Evolutionary conservation across 2,113 vertebrate species (phyloP).

Genomic region (Dromaius novaehollandiae): DNA sequence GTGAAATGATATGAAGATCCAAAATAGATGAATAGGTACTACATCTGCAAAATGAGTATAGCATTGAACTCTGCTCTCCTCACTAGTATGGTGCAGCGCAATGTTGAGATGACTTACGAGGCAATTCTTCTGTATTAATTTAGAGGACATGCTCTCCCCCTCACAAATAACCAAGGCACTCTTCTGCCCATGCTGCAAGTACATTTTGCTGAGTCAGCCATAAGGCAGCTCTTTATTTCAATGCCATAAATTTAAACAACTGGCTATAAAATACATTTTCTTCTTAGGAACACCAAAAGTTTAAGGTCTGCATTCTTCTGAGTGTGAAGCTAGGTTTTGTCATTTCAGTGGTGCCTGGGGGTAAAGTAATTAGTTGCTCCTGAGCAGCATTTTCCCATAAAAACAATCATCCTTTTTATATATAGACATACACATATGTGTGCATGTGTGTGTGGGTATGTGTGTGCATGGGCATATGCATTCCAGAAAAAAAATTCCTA

Average conservation of each 20-base stretch:
- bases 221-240: conserved; percentile 12
- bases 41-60: conserved; percentile 19
- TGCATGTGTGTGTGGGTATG: background rate
- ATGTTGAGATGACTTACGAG: conserved; percentile 34
- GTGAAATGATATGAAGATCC: background rate
- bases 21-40: background rate
- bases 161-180: conserved; percentile 15
- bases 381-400: background rate
- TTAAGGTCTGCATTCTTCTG: background rate
- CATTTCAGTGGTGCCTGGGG: background rate
- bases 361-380: background rate
- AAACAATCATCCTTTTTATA: background rate
- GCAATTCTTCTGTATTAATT: conserved; percentile 44
- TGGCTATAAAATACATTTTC: background rate
- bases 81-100: background rate
- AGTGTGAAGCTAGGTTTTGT: background rate
- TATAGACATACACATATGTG: background rate
- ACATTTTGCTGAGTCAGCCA: conserved; percentile 13
- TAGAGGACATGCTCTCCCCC: background rate
- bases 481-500: background rate
- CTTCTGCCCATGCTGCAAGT: background rate
- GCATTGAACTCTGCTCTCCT: conserved; percentile 15
- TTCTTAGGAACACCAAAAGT: background rate
- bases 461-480: background rate
- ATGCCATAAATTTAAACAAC: conserved; percentile 14